Evolutionary conservation across 30 jellyfish, hydroid and myxozoan genomes (phyloP).

Genomic region (Pelagia noctiluca): DNA sequence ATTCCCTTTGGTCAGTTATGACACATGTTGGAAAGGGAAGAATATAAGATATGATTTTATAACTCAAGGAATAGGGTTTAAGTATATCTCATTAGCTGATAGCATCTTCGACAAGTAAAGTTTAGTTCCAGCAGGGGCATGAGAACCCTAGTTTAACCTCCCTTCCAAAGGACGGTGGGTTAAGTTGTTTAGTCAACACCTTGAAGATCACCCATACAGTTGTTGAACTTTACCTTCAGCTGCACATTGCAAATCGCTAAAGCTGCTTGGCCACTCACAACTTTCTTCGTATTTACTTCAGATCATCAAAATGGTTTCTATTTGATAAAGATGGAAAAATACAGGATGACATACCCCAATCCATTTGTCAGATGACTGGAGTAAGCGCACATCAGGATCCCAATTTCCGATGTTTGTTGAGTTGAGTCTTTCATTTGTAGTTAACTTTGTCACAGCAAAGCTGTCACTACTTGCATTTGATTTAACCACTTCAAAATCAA

Average conservation of each 20-base stretch:
- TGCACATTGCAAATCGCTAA: background rate
- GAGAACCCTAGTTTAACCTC: too few species aligned
- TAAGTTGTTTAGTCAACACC: background rate
- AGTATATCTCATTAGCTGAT: too few species aligned
- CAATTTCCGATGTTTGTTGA: constrained; percentile 74
- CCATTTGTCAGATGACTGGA: constrained; percentile 79
- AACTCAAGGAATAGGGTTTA: background rate
- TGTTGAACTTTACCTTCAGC: background rate
- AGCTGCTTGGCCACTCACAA: background rate
- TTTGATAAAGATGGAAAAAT: too few species aligned
- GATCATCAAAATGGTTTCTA: too few species aligned
- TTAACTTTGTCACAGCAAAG: background rate
- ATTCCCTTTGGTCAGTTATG: too few species aligned
- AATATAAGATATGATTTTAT: background rate
- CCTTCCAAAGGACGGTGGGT: too few species aligned
- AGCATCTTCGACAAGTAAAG: too few species aligned
- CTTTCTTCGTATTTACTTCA: background rate
- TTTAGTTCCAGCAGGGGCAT: too few species aligned
- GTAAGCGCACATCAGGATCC: constrained; percentile 80
- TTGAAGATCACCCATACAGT: background rate
- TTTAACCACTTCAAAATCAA: too few species aligned
- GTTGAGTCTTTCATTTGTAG: constrained; percentile 28
- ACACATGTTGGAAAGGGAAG: background rate
- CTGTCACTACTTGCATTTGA: too few species aligned
- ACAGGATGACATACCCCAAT: constrained; percentile 44